A percentile compares a stretch with the other conserved stretches of the same genome.
phyloP scores from a whole-genome alignment of 2,888 invertebrate genomes.

The Ganaspis brasiliensis region DNA sequence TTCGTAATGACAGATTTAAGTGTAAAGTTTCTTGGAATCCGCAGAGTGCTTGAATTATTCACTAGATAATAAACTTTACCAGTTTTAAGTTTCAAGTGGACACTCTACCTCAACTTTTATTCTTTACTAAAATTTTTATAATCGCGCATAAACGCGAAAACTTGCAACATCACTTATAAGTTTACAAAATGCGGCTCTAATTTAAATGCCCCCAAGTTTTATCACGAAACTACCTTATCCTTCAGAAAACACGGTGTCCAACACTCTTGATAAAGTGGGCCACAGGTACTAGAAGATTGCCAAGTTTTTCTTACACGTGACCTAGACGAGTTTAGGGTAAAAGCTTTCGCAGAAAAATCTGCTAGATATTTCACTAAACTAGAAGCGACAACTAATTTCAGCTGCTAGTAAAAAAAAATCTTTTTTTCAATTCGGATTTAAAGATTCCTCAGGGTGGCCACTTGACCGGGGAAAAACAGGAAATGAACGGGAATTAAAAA shows the following conservation, averaged over 20 bases:
- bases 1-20: background rate
- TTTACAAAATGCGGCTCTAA: constrained; percentile 25
- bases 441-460: too few relatives aligned
- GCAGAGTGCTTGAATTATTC: background rate
- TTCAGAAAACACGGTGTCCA: background rate
- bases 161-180: constrained; percentile 22
- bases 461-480: too few relatives aligned
- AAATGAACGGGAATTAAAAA: too few relatives aligned
- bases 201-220: constrained; percentile 10
- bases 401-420: too few relatives aligned
- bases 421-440: too few relatives aligned
- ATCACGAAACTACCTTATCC: constrained; percentile 23
- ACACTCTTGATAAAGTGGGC: constrained; percentile 12
- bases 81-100: background rate
- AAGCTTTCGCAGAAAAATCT: background rate
- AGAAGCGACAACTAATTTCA: too few relatives aligned
- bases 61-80: background rate
- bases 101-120: background rate
- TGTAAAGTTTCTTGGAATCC: background rate
- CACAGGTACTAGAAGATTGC: constrained; percentile 10
- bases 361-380: too few relatives aligned
- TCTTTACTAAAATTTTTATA: background rate
- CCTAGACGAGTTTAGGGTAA: background rate
- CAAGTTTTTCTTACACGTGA: constrained; percentile 25
- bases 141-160: constrained; percentile 8